Percentiles rank a stretch among this genome's conserved stretches.
These are phyloP conservation scores for Mesorhabditis sp. DNA, from an alignment of 2,888 invertebrate species.

Conservation along the genomic window DNA sequence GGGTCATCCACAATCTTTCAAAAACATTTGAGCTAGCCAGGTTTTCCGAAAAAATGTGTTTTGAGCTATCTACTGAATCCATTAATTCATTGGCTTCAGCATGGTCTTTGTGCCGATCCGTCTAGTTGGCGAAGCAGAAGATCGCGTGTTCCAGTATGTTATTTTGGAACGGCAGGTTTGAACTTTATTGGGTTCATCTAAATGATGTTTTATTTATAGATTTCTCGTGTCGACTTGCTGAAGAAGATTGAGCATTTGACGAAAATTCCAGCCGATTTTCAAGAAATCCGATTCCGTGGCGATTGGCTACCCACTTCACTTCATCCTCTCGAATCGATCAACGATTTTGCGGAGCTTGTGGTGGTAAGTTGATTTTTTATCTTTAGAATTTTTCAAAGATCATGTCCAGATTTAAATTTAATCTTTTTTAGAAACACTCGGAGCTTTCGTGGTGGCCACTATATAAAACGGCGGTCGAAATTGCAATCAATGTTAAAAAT, in stretches of 20 bases:
- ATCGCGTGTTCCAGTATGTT: slow-evolving; percentile 9
- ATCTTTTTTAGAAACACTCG: slow-evolving; percentile 11
- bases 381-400: no score
- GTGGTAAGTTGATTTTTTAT: no score
- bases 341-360: no score
- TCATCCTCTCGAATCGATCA: no score
- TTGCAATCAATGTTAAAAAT: not conserved
- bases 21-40: no score
- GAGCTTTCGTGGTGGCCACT: slow-evolving; percentile 14
- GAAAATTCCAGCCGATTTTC: not conserved
- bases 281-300: slow-evolving; percentile 14
- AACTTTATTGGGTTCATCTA: not conserved
- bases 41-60: not conserved
- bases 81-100: slow-evolving; percentile 6
- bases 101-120: slow-evolving; percentile 10
- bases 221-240: slow-evolving; percentile 8
- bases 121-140: slow-evolving; percentile 11
- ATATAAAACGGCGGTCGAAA: slow-evolving; percentile 12
- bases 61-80: not conserved
- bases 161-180: slow-evolving; percentile 8
- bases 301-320: no score
- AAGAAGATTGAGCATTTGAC: slow-evolving; percentile 5
- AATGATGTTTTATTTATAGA: slow-evolving; percentile 11
- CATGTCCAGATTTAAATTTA: no score
- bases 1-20: no score